phyloP scores from a whole-genome alignment of 2,797 vertebrate genomes.

The Dicrostonyx torquatus region DNA sequence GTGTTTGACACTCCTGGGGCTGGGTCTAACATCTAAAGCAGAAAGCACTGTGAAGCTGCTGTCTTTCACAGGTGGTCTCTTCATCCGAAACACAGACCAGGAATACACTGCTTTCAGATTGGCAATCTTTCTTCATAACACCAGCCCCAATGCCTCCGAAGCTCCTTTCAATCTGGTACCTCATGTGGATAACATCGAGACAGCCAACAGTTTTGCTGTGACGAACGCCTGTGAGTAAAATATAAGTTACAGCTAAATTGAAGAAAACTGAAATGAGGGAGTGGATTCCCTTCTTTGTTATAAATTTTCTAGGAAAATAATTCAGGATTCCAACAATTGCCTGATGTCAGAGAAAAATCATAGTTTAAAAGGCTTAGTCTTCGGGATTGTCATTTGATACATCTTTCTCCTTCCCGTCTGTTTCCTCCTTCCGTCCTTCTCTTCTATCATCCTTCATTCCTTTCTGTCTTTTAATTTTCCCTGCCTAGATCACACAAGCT shows the following conservation, averaged over 20 bases:
- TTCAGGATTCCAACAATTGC: neutral
- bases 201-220: conserved; percentile 99
- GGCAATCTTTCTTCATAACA: conserved; percentile 99
- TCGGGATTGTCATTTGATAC: conserved; percentile 66
- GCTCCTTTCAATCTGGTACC: conserved; percentile 99
- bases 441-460: neutral
- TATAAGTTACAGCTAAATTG: conserved; percentile 74
- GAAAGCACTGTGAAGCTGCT: neutral
- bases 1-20: neutral
- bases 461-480: neutral
- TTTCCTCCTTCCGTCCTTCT: conserved; percentile 2
- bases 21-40: neutral
- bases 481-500: conserved; percentile 80
- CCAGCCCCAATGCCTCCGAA: conserved; percentile 98
- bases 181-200: conserved; percentile 99
- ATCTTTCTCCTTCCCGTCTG: conserved; percentile 16
- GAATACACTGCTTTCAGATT: conserved; percentile 99
- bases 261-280: conserved; percentile 60
- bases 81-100: conserved; percentile 99
- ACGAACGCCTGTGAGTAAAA: conserved; percentile 99
- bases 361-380: conserved; percentile 73
- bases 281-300: neutral
- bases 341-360: conserved; percentile 53
- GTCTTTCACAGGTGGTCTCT: conserved; percentile 91
- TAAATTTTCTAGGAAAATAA: neutral